Percentiles rank a stretch among this genome's conserved stretches.
These are phyloP conservation scores for Polyommatus icarus DNA, from an alignment of 2,888 invertebrate genomes.

Conservation along the genomic window DNA sequence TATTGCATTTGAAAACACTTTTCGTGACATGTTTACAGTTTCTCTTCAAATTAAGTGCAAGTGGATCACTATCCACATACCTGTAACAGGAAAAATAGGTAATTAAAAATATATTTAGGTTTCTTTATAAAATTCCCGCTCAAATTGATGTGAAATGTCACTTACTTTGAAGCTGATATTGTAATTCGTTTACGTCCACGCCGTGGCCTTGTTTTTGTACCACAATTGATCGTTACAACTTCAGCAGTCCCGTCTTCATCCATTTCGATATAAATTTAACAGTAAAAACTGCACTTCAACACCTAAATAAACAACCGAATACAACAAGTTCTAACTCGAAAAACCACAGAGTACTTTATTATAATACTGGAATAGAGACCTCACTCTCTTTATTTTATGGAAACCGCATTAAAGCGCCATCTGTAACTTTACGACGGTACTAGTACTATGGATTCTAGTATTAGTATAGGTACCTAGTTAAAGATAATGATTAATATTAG, in stretches of 20 bases:
- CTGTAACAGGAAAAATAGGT: neutral
- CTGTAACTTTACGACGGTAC: no score
- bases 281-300: neutral
- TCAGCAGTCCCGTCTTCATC: no score
- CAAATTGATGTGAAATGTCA: neutral
- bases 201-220: constrained; percentile 1
- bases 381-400: no score
- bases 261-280: no score
- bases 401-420: no score
- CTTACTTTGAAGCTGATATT: constrained; percentile 1
- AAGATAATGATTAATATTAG: no score
- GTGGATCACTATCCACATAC: neutral
- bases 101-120: neutral
- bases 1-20: constrained; percentile 1
- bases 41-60: neutral
- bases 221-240: neutral
- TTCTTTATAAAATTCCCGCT: constrained; percentile 1
- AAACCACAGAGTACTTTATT: no score
- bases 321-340: constrained; percentile 1
- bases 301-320: constrained; percentile 1
- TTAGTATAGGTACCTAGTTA: no score
- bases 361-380: no score
- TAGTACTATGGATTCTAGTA: no score
- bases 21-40: constrained; percentile 1
- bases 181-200: neutral